Base-by-base conservation (phyloP, 2,797 vertebrate species). In the Myotis findleyi region DNA sequence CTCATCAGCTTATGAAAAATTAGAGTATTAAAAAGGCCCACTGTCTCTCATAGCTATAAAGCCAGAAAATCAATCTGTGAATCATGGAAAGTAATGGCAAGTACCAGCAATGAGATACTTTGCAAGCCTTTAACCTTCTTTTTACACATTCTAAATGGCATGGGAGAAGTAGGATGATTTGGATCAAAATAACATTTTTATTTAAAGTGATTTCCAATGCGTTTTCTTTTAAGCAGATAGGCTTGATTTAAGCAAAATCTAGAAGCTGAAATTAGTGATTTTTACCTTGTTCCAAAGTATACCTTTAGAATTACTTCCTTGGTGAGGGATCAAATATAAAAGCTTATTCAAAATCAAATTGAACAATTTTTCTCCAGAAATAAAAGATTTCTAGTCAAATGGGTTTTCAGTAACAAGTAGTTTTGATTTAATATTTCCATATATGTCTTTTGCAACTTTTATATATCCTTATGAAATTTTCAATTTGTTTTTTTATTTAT, bases 21-120 rank as follows among this genome's bases (percentile, higher is more conserved):
- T 44, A 83, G 33, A 12, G 87, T 93, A 94, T 97, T 97, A 96
- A 33, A 95, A 97, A 97, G 91, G 33, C 49, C 64, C 27, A 83
- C 93, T 97, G 91, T 6, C 93, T 97, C 96, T 97, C 91, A 91
- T 85, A 98, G 97, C 98, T 98, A 98, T 76, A 96, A 96, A 92
- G 81, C 73, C 89, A 97, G 96, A 97, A 98, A 98, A 98, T 98
- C 95, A 85, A 97, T 98, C 93, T 97, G 27, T 93, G 92, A 97
- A 96, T 98, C 91, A 90, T 94, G 91, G 51, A 93, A 97, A 97
- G 33, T 95, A 97, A 92, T 93, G 88, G 41, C 73, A 96, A 97
- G 47, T 90, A 95, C 53, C 36, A 92, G 55, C 87, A 97, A 83
- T 59, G 86, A 97, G 83, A 72, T 25, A 81, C 38, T 84, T 95